Evolutionary conservation across 2,797 vertebrate species (phyloP).

Genomic region (Sebastolobus altivelis): DNA sequence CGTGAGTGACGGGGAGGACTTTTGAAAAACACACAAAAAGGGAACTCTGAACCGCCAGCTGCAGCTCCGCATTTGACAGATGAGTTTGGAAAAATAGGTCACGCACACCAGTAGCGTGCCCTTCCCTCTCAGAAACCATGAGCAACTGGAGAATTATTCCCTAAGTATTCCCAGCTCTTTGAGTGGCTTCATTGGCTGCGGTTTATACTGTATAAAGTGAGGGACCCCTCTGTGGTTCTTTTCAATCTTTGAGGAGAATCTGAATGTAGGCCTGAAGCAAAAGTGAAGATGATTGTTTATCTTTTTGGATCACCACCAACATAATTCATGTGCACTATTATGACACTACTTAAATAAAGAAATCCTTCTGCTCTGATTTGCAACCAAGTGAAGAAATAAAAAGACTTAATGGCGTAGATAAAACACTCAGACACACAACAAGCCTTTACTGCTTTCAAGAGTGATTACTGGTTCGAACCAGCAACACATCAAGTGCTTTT

Average conservation of each 20-base stretch:
- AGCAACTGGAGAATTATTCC: slow-evolving; percentile 80
- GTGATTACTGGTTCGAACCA: slow-evolving; percentile 4
- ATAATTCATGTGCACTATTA: slow-evolving; percentile 17
- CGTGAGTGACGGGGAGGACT: slow-evolving; percentile 71
- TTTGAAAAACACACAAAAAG: slow-evolving; percentile 71
- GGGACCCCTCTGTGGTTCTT: slow-evolving; percentile 54
- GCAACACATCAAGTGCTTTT: slow-evolving; percentile 11
- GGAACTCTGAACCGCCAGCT: slow-evolving; percentile 70
- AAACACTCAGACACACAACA: slow-evolving; percentile 4
- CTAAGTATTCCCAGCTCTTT: slow-evolving; percentile 70
- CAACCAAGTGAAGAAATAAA: background rate
- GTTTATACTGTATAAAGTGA: slow-evolving; percentile 56
- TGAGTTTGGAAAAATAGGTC: slow-evolving; percentile 84
- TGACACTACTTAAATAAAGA: slow-evolving; percentile 3
- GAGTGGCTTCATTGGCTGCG: slow-evolving; percentile 54
- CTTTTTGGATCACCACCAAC: slow-evolving; percentile 35
- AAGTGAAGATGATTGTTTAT: slow-evolving; percentile 39
- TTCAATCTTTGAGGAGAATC: slow-evolving; percentile 45
- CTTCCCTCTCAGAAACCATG: slow-evolving; percentile 72
- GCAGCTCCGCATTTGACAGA: slow-evolving; percentile 67
- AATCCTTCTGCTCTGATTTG: slow-evolving; percentile 19
- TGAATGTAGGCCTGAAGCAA: slow-evolving; percentile 31
- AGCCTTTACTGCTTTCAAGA: background rate
- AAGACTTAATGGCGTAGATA: slow-evolving; percentile 9
- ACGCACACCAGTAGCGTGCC: slow-evolving; percentile 73